Base-by-base conservation (phyloP, 2,797 vertebrate genomes). In the Chloroceryle inda region DNA sequence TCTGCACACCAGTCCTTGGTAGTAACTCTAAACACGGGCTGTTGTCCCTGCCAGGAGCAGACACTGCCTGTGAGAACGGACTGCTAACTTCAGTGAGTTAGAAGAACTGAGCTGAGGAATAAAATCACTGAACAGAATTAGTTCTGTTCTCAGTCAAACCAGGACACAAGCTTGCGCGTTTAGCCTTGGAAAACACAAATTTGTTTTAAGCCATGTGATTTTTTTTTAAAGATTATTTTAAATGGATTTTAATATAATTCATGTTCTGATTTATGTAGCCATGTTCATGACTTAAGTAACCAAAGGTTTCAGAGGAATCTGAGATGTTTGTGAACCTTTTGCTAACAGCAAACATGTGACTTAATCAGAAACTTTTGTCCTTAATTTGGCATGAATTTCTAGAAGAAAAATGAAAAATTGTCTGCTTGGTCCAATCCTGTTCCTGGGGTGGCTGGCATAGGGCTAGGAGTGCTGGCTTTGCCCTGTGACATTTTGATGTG, bases 401-500 rank as follows among this genome's bases (percentile, higher is more conserved):
- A 38, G 58, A 38, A 78, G 45, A 53, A 90, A 58, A 81, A 44
- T 20, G 15, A 77, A 29, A 6, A 56, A 38, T 26, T 47, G 1
- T n/a, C 33, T 56, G 3, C 5, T 47, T 14, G 52, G 27, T 18
- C 7, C 55, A 21, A 2, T 63, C 11, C 35, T 29, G 26, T 35
- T 85, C 20, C 35, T 26, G n/a, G 21, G 5, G 24, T 38, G 56
- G 7, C n/a, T 33, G 47, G 38, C 56, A 21, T 12, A 33, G 45
- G 29, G 58, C n/a, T 61, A 7, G 49, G 67, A 62, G 42, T 2
- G 3, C 27, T 4, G 33, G 11, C 82, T 79, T 74, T 72, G 68
- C 53, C 58, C 49, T 68, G 45, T 53, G 88, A 38, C 62, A 38
- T 85, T 95, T 94, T 31, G 49, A 67, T 95, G 68, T 14, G 75